phyloP scores from a whole-genome alignment of 2,113 vertebrate species.

The Catagonus wagneri region DNA sequence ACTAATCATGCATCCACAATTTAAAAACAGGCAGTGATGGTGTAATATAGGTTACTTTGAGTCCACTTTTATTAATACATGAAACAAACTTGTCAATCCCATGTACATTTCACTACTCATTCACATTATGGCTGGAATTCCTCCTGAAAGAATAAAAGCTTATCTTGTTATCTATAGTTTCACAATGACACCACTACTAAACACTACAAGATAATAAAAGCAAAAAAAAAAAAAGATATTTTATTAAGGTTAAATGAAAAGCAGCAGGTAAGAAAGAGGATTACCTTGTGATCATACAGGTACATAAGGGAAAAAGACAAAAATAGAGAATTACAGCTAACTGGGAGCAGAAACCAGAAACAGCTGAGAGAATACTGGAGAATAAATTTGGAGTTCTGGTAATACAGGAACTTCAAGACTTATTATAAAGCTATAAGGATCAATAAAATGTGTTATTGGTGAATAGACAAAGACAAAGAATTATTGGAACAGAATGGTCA shows the following conservation, averaged over 20 bases:
- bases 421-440: too few relatives aligned
- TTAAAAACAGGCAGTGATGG: background rate
- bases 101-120: background rate
- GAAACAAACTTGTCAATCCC: background rate
- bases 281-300: background rate
- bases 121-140: background rate
- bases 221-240: background rate
- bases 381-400: background rate
- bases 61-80: background rate
- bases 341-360: background rate
- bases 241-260: background rate
- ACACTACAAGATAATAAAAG: background rate
- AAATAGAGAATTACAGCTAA: background rate
- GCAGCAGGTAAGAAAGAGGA: background rate
- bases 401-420: background rate
- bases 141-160: background rate
- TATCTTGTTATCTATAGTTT: background rate
- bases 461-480: too few relatives aligned
- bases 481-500: too few relatives aligned
- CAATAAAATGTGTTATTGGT: too few relatives aligned
- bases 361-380: background rate
- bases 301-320: background rate
- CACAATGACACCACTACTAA: background rate
- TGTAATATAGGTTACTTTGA: background rate
- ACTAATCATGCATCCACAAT: background rate